Evolutionary conservation across 2,113 vertebrate genomes (phyloP), one percentile per base, ranked within the genome.

Genomic region (Scolopax mira): DNA sequence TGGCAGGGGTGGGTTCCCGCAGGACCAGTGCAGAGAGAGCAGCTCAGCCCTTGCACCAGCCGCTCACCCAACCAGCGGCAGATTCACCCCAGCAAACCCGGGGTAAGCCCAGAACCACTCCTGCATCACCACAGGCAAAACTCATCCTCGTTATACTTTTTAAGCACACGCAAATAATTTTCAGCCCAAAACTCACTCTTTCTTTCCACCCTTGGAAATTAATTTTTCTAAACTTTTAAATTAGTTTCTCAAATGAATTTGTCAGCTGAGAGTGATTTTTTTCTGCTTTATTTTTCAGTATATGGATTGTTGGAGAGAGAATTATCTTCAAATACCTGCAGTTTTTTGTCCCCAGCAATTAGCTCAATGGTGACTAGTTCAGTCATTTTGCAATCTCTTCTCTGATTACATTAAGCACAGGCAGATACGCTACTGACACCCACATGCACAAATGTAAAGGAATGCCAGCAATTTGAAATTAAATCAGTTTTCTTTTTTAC

Each of bases 51-150:
- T n/a, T 24, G 30, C 41, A 24, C 23, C 46, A 49, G n/a, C 41
- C 7, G 0, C 14, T 25, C 52, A 46, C n/a, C 7, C 84, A 15
- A 9, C 27, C 3, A 24, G 33, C 64, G 37, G n/a, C 3, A 0
- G 2, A 5, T 9, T 48, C 49, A 30, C 6, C 10, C 39, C 71
- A 41, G 66, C 31, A 57, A 60, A 62, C 44, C 27, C 80, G 15
- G 31, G 15, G 5, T 10, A 19, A 85, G 14, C 17, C 18, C 71
- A 55, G 85, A 8, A 44, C 25, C 48, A 14, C 31, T 42, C 7
- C 0, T 6, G 0, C 3, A 8, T 57, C 41, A 39, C 61, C 69
- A 6, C 0, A 31, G 22, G 42, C 41, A 83, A n/a, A 79, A 58
- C 9, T 73, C 54, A 12, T 66, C 35, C 52, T n/a, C 1, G 0